Evolutionary conservation across 2,797 vertebrate species (phyloP), one percentile per base, ranked within the genome.

Genomic region (Astyanax mexicanus): DNA sequence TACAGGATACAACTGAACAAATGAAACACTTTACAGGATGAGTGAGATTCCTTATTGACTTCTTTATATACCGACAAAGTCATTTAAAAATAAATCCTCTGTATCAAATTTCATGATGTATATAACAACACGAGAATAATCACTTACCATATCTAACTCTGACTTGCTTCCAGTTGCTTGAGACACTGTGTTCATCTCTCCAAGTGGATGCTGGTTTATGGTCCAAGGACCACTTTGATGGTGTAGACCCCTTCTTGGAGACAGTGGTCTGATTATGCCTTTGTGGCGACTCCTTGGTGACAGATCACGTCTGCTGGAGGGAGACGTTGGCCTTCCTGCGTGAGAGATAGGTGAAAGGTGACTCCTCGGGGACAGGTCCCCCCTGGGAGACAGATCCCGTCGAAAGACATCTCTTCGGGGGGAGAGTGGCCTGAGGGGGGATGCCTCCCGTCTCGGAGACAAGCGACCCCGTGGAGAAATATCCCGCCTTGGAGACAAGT

Each of bases 341-440:
- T 90, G 89, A 57, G 91, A 92, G 17, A 90, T 85, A 47, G 92
- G 87, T 0, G 90, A 90, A 23, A 92, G 85, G 80, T 88, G 92
- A 11, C 90, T 82, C 74, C 84, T 81, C 1, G 86, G 79, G 3
- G 83, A 83, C 11, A 88, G 77, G 44, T 90, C 89, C 81, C 96
- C 94, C 86, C 97, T 91, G 19, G 97, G 97, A 0, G 96, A 98
- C 1, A 96, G 85, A 86, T 98, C 97, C 35, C 96, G 92, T 71
- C 95, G 89, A 45, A 95, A 96, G 27, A 92, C 70, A n/a, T 98
- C 96, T 72, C 94, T 93, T 84, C 95, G 94, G 6, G 96, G 96
- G 23, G 97, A 98, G 70, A 97, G 84, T 86, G 97, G 96, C 79
- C 95, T 95, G 71, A 96, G 93, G 32, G 97, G 89, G 2, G 96